Evolutionary conservation across 1,140 invertebrate genomes (phyloP).

Genomic region (Drosophila malerkotliana): DNA sequence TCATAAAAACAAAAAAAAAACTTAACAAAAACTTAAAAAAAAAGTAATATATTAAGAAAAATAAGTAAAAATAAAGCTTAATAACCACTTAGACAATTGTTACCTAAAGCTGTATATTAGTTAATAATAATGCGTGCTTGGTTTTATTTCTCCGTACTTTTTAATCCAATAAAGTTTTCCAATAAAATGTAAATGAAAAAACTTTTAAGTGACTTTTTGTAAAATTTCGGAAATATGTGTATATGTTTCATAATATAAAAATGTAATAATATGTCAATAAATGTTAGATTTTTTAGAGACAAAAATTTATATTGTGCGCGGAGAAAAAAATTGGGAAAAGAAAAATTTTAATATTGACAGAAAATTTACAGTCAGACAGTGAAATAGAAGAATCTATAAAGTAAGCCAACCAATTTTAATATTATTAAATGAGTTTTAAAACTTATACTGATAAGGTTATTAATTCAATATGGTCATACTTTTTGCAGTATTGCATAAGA

Average conservation of each 20-base stretch:
- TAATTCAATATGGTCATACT: not conserved
- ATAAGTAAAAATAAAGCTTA: not conserved
- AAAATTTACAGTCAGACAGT: not conserved
- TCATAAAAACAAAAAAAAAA: slow-evolving; percentile 11
- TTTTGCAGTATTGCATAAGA: slow-evolving; percentile 4
- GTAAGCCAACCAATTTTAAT: not conserved
- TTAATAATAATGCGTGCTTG: not conserved
- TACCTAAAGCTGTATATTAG: not conserved
- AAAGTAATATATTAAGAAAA: not conserved
- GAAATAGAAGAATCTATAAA: not conserved
- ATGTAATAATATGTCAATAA: not conserved
- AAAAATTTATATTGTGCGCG: not conserved
- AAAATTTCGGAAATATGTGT: not conserved
- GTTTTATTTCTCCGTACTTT: not conserved
- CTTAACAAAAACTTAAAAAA: slow-evolving; percentile 9
- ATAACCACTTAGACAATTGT: not conserved
- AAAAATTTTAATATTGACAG: not conserved
- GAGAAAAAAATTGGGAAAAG: not conserved
- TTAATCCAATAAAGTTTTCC: not conserved
- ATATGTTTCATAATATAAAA: not conserved
- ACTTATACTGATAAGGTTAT: not conserved
- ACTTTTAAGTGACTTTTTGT: not conserved
- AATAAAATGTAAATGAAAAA: not conserved
- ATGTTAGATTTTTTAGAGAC: too few species aligned
- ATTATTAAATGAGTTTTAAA: not conserved